Evolutionary conservation across 2,797 vertebrate species (phyloP), one percentile per base, ranked within the genome.

Genomic region (Alfaro cultratus): DNA sequence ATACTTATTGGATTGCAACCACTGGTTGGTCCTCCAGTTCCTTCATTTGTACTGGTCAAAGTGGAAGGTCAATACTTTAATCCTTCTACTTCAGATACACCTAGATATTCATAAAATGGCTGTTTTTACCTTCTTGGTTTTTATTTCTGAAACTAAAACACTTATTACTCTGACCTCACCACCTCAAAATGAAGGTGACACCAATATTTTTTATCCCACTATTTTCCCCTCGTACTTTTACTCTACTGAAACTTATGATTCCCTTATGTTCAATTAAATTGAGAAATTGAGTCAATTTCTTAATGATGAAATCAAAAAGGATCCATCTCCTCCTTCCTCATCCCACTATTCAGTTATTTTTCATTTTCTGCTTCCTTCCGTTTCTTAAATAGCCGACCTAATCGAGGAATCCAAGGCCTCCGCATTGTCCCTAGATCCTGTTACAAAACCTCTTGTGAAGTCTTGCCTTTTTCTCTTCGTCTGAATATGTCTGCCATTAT

Each of bases 21-120:
- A 78, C 82, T 82, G 78, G 87, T 89, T 80, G 78, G 45, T 84
- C 85, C 72, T 85, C 85, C 88, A 87, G 87, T 23, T 41, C 9
- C 8, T 41, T 80, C 86, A 78, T 82, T 76, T 78, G 57, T 68
- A 64, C 81, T 77, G 83, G 82, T 87, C 82, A 68, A 15, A 21
- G 64, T 64, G 34, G 64, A 76, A 0, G 21, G 29, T 60, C 53
- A 31, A 8, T 43, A 46, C n/a, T 73, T 26, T 53, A 75, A 47
- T 55, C 13, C 64, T 76, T 80, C 36, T 73, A 1, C 6, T 73
- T 78, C 49, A 75, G 73, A 53, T 2, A 26, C 15, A 36, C 34
- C 0, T 12, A 12, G 4, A 39, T 41, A 23, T 8, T 67, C 9
- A 23, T 39, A 23, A 67, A 67, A 39, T 41, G 9, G 36, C 21